Evolutionary conservation across 2,888 invertebrate genomes (phyloP), one percentile per base, ranked within the genome.

Genomic region (Phengaris arion): DNA sequence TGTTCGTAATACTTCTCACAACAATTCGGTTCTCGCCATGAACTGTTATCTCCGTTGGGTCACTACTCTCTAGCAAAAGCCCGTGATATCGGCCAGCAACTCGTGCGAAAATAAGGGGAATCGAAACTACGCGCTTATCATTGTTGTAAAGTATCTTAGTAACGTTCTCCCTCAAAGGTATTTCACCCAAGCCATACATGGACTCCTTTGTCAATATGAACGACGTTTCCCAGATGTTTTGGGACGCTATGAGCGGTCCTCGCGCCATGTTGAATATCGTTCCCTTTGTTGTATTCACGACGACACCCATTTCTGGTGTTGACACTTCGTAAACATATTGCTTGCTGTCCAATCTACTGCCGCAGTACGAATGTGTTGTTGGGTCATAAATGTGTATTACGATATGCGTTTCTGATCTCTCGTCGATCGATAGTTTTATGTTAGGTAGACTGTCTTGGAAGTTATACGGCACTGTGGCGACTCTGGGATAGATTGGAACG

Each of bases 191-290:
- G 0, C 95, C 96, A 77, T 93, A 95, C 81, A 95, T 87, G 0
- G 89, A 85, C 75, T 92, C 91, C 35, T 94, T 87, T 0, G 94
- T 94, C 52, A 95, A 80, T 78, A 89, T 91, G 22, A 96, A 89
- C 0, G 94, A 88, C 81, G 95, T 91, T 84, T 95, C 95, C 95
- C 95, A 95, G 80, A 95, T 95, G 68, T 93, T 87, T 45, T 94
- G 85, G 0, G 95, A 94, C 2, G 94, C 94, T 77, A 96, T 94
- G 0, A 95, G 79, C 0, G 96, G 95, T 0, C 95, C 95, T 78
- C 90, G 86, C 0, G 92, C 84, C 0, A 95, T 95, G 52, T 92
- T 93, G 35, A 95, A 89, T 76, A 95, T 85, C 6, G 82, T 74
- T 12, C 93, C 89, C 72, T 85, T 82, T 0, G 82, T 78, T 0